A percentile compares a stretch with the other conserved stretches of the same genome.
Evolutionary conservation across 2,113 vertebrate species (phyloP).

Genomic region (Albula goreensis): DNA sequence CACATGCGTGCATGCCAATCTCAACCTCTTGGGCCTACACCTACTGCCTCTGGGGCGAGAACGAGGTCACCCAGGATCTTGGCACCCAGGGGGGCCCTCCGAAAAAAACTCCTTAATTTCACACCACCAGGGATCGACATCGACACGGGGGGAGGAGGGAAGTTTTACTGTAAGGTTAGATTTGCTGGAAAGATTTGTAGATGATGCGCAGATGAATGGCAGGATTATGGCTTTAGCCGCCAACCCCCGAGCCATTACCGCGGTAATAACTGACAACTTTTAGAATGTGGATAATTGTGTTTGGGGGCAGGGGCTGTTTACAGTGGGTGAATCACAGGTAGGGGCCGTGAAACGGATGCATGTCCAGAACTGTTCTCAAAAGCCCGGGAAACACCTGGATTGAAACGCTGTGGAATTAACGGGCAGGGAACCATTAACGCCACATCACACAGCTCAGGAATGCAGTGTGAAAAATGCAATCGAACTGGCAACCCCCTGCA

Average conservation of each 20-base stretch:
- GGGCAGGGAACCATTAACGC: background rate
- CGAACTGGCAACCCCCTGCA: too few species aligned
- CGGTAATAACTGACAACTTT: background rate
- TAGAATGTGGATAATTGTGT: background rate
- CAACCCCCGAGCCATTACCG: too few species aligned
- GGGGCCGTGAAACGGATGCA: background rate
- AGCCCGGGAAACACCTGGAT: constrained; percentile 1
- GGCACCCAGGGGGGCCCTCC: background rate
- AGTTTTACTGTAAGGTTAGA: too few species aligned
- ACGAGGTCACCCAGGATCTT: background rate
- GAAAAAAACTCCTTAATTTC: background rate
- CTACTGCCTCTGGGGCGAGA: background rate
- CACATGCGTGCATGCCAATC: too few species aligned
- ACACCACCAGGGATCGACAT: too few species aligned
- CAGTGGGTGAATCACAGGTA: background rate
- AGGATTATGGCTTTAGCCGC: too few species aligned
- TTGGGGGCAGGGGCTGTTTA: background rate
- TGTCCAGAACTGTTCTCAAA: background rate
- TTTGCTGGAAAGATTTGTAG: too few species aligned
- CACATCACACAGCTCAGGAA: background rate
- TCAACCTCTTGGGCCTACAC: background rate
- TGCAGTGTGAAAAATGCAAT: too few species aligned
- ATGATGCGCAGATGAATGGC: too few species aligned
- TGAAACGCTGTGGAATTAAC: constrained; percentile 29
- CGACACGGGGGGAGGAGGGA: too few species aligned